Evolutionary conservation across 2,888 invertebrate species (phyloP).

Genomic region (Agrochola lychnidis): DNA sequence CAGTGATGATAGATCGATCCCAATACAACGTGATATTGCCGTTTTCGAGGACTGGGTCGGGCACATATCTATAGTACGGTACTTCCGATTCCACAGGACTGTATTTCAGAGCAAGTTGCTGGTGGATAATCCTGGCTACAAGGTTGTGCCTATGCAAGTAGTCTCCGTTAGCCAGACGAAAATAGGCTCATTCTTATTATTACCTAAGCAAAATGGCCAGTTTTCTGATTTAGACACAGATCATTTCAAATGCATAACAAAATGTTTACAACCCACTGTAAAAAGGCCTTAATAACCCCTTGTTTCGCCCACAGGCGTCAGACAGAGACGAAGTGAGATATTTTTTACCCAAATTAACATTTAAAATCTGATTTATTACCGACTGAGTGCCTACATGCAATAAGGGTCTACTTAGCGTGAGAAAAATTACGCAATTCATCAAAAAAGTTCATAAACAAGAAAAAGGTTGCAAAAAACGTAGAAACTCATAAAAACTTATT

Average conservation of each 20-base stretch:
- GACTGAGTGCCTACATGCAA: slow-evolving; percentile 13
- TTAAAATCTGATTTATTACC: slow-evolving; percentile 42
- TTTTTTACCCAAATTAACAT: slow-evolving; percentile 39
- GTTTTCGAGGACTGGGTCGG: too few species aligned
- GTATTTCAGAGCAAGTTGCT: too few species aligned
- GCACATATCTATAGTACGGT: too few species aligned
- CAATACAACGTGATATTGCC: too few species aligned
- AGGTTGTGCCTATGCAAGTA: too few species aligned
- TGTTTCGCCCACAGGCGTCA: not conserved
- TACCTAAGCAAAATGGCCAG: fast-evolving
- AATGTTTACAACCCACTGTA: not conserved
- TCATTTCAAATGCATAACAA: not conserved
- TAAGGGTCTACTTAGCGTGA: not conserved
- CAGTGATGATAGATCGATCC: too few species aligned
- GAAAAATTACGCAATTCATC: slow-evolving; percentile 49
- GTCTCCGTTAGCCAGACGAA: too few species aligned
- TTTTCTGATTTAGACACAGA: not conserved
- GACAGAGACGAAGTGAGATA: slow-evolving; percentile 1
- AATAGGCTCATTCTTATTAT: too few species aligned
- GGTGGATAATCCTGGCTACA: too few species aligned
- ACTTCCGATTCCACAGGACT: too few species aligned
- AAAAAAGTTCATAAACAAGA: slow-evolving; percentile 39
- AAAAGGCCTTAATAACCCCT: not conserved
- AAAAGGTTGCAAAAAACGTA: slow-evolving; percentile 25
- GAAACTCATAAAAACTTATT: slow-evolving; percentile 21